Conservation (phyloP, 2,888 invertebrate genomes). For the Drosophila colorata region DNA sequence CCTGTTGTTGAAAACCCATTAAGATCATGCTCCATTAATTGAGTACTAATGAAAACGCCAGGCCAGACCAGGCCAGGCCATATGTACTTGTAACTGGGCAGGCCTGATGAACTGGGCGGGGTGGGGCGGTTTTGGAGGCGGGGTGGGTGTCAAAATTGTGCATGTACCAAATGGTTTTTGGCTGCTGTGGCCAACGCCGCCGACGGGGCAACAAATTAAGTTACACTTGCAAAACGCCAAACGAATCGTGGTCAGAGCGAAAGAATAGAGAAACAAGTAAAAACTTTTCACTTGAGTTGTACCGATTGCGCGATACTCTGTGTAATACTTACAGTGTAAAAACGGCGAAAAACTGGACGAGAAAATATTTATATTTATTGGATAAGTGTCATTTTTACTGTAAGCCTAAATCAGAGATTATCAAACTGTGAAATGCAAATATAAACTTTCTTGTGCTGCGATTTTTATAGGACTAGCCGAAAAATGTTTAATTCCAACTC, state of each 20-base stretch:
- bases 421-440: no score
- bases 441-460: no score
- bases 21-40: slow-evolving; percentile 81
- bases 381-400: no score
- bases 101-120: background rate
- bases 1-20: slow-evolving; percentile 77
- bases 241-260: slow-evolving; percentile 51
- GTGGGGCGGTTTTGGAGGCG: slow-evolving; percentile 5
- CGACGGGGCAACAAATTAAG: slow-evolving; percentile 62
- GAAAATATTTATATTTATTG: no score
- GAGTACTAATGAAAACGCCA: slow-evolving; percentile 77
- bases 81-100: slow-evolving; percentile 1
- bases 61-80: slow-evolving; percentile 17
- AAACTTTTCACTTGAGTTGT: background rate
- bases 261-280: background rate
- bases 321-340: background rate
- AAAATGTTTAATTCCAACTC: no score
- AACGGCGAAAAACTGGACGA: background rate
- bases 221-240: slow-evolving; percentile 74
- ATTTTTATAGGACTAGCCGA: no score
- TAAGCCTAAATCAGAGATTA: no score
- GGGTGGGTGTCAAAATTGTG: slow-evolving; percentile 72
- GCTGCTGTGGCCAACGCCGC: slow-evolving; percentile 31
- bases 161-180: slow-evolving; percentile 75
- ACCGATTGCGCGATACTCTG: background rate